Evolutionary conservation across 2,888 invertebrate genomes (phyloP).

Genomic region (Meteorus cinctellus): DNA sequence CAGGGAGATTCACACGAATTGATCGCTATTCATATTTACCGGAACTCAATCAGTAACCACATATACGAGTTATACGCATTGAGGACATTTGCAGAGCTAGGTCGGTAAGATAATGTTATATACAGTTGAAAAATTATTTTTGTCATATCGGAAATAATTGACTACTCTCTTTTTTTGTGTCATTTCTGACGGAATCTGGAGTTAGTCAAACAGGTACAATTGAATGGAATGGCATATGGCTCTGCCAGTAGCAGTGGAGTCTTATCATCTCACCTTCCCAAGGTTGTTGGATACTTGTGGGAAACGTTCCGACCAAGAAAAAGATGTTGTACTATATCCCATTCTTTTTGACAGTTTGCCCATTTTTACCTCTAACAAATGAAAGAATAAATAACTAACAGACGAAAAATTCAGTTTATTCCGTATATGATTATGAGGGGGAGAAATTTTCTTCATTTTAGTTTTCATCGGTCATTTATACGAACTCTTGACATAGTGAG

Average conservation of each 20-base stretch:
- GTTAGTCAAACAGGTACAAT: too few relatives aligned
- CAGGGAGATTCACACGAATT: slow-evolving; percentile 38
- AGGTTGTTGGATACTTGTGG: too few relatives aligned
- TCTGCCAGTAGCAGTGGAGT: too few relatives aligned
- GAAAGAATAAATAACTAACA: background rate
- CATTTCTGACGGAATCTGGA: too few relatives aligned
- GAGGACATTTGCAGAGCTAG: background rate
- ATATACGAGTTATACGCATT: slow-evolving; percentile 10
- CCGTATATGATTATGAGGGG: background rate
- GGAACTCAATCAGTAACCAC: slow-evolving; percentile 23
- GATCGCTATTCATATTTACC: slow-evolving; percentile 33
- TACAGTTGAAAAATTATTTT: background rate
- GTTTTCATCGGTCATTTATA: background rate
- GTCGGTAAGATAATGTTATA: background rate
- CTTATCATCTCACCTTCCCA: too few relatives aligned
- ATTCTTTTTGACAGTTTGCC: too few relatives aligned
- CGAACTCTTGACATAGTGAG: slow-evolving; percentile 1
- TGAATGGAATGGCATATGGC: too few relatives aligned
- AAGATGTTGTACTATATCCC: too few relatives aligned
- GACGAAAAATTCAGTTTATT: background rate
- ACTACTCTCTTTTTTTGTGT: too few relatives aligned
- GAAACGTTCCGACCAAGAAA: too few relatives aligned
- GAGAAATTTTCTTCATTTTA: background rate
- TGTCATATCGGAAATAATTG: too few relatives aligned
- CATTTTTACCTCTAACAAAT: background rate